These are phyloP conservation scores for Taeniopygia guttata DNA, from an alignment of 2,797 vertebrate species.

Conservation along the genomic window DNA sequence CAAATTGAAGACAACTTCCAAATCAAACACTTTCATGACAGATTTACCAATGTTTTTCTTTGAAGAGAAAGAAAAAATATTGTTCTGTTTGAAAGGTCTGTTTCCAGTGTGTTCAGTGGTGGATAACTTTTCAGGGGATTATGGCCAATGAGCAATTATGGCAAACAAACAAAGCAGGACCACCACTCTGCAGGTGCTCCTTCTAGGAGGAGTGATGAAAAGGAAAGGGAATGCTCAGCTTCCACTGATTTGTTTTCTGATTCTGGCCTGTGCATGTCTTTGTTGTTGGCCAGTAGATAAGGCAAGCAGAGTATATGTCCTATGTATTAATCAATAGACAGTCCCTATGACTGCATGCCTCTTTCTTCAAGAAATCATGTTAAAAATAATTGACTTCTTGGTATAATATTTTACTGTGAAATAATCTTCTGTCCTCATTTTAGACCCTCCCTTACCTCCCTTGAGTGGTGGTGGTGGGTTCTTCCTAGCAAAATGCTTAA, in stretches of 20 bases:
- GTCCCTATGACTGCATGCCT: background rate
- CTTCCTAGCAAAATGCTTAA: background rate
- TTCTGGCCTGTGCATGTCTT: background rate
- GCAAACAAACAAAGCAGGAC: background rate
- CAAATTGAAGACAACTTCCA: background rate
- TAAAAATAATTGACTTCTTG: background rate
- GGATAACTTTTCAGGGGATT: background rate
- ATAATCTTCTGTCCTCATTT: background rate
- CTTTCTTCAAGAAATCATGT: background rate
- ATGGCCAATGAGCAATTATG: background rate
- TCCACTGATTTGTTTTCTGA: background rate
- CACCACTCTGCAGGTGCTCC: background rate
- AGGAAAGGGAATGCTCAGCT: background rate
- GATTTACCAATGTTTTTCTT: background rate
- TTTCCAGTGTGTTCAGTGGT: background rate
- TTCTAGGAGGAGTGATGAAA: background rate
- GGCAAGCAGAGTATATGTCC: background rate
- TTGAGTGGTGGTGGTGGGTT: background rate
- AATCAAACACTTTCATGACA: background rate
- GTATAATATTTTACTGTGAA: background rate
- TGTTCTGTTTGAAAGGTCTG: background rate
- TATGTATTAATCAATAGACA: rapidly evolving
- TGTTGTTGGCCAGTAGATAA: background rate
- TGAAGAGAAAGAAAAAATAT: background rate
- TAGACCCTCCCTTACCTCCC: background rate